A percentile compares a stretch with the other conserved stretches of the same genome.
Conservation (phyloP, 2,797 vertebrate genomes). For the Lacerta viridis region DNA sequence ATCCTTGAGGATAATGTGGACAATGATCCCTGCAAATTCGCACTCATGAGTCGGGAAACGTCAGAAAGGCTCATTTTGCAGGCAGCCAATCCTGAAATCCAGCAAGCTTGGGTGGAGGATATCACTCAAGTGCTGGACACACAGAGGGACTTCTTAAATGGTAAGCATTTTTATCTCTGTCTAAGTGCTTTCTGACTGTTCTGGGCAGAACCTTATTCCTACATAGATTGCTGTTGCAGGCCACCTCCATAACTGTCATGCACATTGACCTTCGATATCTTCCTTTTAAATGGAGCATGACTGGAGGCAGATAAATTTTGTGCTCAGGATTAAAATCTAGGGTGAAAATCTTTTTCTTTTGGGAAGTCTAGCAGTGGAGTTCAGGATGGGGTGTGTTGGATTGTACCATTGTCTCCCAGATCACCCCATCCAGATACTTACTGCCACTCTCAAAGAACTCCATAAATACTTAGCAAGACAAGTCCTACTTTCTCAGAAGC, state of each 20-base stretch:
- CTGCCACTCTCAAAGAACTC: too few relatives aligned
- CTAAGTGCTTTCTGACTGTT: background rate
- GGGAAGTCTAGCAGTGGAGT: background rate
- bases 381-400: background rate
- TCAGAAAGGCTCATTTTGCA: slow-evolving; percentile 93
- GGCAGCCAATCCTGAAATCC: slow-evolving; percentile 94
- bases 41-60: slow-evolving; percentile 89
- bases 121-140: slow-evolving; percentile 93
- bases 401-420: background rate
- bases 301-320: background rate
- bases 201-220: background rate
- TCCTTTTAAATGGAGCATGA: background rate
- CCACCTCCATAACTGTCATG: background rate
- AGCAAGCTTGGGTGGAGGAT: slow-evolving; percentile 94
- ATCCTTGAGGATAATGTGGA: slow-evolving; percentile 92
- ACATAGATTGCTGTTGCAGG: background rate
- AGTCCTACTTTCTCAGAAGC: too few relatives aligned
- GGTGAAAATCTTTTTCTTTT: background rate
- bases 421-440: too few relatives aligned
- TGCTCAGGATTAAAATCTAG: background rate
- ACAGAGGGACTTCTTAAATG: slow-evolving; percentile 94
- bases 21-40: slow-evolving; percentile 95
- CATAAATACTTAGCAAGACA: too few relatives aligned
- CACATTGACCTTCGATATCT: background rate
- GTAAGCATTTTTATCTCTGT: slow-evolving; percentile 75